phyloP scores from a whole-genome alignment of 2,888 invertebrate species.

The Mythimna albipuncta region DNA sequence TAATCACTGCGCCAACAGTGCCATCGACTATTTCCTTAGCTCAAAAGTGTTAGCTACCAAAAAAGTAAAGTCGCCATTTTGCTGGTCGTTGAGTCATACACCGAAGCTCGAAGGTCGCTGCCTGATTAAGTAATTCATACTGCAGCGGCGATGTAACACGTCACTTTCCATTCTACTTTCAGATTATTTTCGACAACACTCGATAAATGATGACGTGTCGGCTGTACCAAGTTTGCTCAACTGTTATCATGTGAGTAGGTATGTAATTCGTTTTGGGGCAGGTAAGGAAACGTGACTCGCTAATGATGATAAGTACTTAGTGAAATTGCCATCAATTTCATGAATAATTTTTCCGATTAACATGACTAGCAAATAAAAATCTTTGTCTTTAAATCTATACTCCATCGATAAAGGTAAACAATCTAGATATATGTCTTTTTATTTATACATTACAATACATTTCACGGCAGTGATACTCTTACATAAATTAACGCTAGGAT shows the following conservation, averaged over 20 bases:
- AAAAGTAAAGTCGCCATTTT: conserved; percentile 8
- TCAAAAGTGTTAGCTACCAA: background rate
- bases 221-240: conserved; percentile 29
- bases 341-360: conserved; percentile 29
- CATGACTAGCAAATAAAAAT: background rate
- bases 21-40: background rate
- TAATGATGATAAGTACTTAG: conserved; percentile 17
- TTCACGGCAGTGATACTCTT: too few species aligned
- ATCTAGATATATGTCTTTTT: too few species aligned
- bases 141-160: conserved; percentile 4
- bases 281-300: conserved; percentile 42
- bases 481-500: too few species aligned
- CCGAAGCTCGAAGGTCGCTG: conserved; percentile 32
- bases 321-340: conserved; percentile 17
- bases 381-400: background rate
- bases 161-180: conserved; percentile 2
- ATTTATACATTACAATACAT: too few species aligned
- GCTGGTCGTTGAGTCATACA: conserved; percentile 29
- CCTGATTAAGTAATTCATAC: conserved; percentile 34
- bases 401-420: too few species aligned
- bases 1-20: too few species aligned
- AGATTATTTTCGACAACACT: conserved; percentile 30
- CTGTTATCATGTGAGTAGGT: conserved; percentile 14
- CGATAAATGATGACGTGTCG: conserved; percentile 23
- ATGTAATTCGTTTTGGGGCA: conserved; percentile 23